phyloP scores from a whole-genome alignment of 1,140 invertebrate species.

The Schlechtendalia chinensis region DNA sequence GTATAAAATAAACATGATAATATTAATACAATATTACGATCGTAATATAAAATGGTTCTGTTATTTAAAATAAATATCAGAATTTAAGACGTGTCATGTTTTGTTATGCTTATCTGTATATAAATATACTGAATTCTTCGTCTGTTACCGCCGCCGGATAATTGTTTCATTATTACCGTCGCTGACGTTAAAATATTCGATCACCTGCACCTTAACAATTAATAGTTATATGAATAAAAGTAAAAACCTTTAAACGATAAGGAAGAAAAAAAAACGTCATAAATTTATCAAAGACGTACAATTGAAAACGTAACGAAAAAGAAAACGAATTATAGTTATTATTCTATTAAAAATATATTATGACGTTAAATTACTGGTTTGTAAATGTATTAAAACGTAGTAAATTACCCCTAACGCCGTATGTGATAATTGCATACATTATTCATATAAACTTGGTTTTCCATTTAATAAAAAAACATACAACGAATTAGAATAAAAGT shows the following conservation, averaged over 20 bases:
- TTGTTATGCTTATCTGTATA: no score
- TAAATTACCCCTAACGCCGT: not conserved
- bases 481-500: not conserved
- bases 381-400: constrained; percentile 5
- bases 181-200: not conserved
- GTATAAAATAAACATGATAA: no score
- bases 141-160: no score
- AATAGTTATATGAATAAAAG: not conserved
- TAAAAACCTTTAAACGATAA: no score
- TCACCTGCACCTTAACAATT: not conserved
- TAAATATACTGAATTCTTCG: no score
- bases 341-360: not conserved
- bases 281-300: constrained; percentile 13
- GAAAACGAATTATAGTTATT: not conserved
- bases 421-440: constrained; percentile 26
- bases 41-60: no score
- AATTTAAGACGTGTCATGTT: no score
- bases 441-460: constrained; percentile 18
- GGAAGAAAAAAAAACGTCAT: not conserved
- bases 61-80: not conserved
- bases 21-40: no score
- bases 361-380: not conserved
- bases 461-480: not conserved
- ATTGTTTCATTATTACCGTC: not conserved
- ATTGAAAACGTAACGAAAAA: not conserved